A percentile compares a stretch with the other conserved stretches of the same genome.
Evolutionary conservation across 2,797 vertebrate species (phyloP).

Genomic region (Syndactyla subalaris): DNA sequence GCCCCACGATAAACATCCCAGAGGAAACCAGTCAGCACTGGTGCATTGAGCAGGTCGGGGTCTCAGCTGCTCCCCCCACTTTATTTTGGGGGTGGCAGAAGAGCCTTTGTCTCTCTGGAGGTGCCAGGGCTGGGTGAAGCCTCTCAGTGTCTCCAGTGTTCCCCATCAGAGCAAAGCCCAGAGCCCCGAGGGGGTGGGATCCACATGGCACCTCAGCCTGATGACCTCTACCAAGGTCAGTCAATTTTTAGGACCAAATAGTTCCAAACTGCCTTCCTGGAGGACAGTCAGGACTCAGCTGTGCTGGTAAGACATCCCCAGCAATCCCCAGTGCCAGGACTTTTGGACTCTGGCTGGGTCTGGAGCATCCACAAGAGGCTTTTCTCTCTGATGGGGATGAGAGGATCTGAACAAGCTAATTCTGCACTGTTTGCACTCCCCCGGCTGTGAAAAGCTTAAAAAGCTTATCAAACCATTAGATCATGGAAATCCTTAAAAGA

Average conservation of each 20-base stretch:
- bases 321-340: background rate
- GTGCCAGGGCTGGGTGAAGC: background rate
- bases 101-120: background rate
- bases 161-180: accelerated
- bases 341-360: background rate
- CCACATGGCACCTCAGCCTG: background rate
- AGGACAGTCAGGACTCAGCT: background rate
- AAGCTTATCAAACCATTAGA: background rate
- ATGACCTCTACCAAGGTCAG: conserved; percentile 41
- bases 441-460: background rate
- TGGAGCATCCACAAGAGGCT: background rate
- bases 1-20: background rate
- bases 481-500: background rate
- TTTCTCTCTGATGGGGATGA: accelerated
- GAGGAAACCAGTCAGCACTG: background rate
- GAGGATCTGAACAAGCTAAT: background rate
- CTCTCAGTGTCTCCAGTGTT: accelerated
- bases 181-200: background rate
- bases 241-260: background rate
- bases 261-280: background rate
- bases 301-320: background rate
- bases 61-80: background rate
- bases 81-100: background rate
- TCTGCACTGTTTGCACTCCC: background rate
- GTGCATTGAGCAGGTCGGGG: background rate